Evolutionary conservation across 2,888 invertebrate species (phyloP).

Genomic region (Eucriotettix oculatus): DNA sequence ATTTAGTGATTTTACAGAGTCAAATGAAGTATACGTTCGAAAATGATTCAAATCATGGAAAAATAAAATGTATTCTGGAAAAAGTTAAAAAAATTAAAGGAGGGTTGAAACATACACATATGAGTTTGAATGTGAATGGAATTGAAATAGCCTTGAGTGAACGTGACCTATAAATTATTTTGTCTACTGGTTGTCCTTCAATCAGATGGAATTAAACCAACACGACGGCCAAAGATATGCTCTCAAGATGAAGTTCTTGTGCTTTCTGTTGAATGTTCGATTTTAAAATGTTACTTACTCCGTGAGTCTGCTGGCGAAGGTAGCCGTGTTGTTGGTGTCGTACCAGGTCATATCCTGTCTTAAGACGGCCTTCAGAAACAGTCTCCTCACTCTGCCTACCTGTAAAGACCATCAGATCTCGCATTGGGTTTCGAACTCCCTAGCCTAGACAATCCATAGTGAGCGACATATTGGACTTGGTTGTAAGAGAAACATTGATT

Average conservation of each 20-base stretch:
- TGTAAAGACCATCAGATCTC: conserved; percentile 23
- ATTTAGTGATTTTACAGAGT: too few species aligned
- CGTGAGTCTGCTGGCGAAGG: conserved; percentile 24
- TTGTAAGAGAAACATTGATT: conserved; percentile 24
- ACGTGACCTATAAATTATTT: too few species aligned
- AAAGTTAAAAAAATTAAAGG: too few species aligned
- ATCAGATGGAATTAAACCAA: too few species aligned
- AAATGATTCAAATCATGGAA: too few species aligned
- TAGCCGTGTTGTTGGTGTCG: conserved; percentile 25
- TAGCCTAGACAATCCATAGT: conserved; percentile 24
- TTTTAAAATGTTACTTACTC: conserved; percentile 20
- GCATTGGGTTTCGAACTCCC: conserved; percentile 25
- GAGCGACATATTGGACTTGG: conserved; percentile 26
- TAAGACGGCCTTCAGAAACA: conserved; percentile 26
- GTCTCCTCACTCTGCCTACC: conserved; percentile 25
- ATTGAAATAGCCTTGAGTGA: too few species aligned
- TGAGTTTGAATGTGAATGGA: too few species aligned
- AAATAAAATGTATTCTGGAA: too few species aligned
- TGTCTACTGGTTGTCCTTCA: too few species aligned
- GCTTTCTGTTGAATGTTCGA: neutral
- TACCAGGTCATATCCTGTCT: conserved; percentile 27
- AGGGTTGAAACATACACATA: too few species aligned
- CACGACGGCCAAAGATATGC: too few species aligned
- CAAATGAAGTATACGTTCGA: too few species aligned
- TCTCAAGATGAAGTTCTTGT: neutral